A percentile compares a stretch with the other conserved stretches of the same genome.
Evolutionary conservation across 2,113 vertebrate species (phyloP).

Genomic region (Rhadina sibilatrix): DNA sequence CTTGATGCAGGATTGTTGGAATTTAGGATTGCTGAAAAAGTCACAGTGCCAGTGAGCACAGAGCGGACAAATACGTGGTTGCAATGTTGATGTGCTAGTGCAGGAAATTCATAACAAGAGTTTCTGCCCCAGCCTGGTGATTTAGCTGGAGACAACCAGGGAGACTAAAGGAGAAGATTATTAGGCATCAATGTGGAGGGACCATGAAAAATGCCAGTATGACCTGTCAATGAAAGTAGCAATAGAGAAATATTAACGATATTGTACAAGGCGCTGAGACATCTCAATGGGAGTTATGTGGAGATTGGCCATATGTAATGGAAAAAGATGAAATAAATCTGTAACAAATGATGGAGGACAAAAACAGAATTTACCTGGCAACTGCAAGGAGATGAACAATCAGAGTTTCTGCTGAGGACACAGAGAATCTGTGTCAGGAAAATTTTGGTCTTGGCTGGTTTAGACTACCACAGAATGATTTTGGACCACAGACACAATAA

Average conservation of each 20-base stretch:
- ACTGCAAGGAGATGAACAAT: not conserved
- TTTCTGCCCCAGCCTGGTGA: not conserved
- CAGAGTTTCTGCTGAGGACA: not conserved
- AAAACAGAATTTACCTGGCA: not conserved
- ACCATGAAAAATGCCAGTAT: not conserved
- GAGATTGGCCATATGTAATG: not conserved
- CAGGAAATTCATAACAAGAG: not conserved
- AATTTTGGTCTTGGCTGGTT: not conserved
- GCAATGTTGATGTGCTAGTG: not conserved
- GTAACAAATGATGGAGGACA: not conserved
- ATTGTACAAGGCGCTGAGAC: not conserved
- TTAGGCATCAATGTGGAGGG: not conserved
- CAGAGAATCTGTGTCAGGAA: not conserved
- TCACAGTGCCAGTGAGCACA: not conserved
- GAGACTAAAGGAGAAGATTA: not conserved
- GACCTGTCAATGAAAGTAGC: not conserved
- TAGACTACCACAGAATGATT: not conserved
- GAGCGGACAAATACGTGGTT: not conserved
- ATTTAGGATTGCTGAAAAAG: not conserved
- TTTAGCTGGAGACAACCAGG: not conserved
- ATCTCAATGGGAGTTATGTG: not conserved
- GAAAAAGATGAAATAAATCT: slow-evolving; percentile 15
- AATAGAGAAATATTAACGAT: not conserved
- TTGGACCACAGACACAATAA: not conserved
- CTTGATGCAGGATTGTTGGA: not conserved